phyloP scores from a whole-genome alignment of 2,113 vertebrate genomes.

The Hemiscyllium ocellatum region DNA sequence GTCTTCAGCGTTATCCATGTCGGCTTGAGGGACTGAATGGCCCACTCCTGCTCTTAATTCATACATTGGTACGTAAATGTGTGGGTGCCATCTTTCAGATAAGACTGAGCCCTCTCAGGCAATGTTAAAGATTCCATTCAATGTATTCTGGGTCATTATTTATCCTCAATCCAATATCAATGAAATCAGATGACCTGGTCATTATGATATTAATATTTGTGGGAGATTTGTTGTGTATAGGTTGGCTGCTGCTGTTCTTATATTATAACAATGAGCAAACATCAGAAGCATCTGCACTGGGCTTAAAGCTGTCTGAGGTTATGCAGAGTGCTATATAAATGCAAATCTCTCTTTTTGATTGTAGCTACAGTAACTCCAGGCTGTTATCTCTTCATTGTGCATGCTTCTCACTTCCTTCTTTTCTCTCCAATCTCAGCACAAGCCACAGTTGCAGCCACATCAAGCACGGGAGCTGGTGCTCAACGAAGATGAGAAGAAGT shows the following conservation, averaged over 20 bases:
- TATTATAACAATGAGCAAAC: not conserved
- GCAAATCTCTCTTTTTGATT: not conserved
- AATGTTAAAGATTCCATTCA: not conserved
- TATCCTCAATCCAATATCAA: not conserved
- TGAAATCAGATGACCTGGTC: not conserved
- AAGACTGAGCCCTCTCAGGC: not conserved
- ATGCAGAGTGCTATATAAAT: not conserved
- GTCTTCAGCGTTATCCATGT: too few relatives aligned
- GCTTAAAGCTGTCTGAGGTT: not conserved
- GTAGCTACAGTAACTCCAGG: too few relatives aligned
- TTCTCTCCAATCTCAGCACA: slow-evolving; percentile 44
- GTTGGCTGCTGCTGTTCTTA: not conserved
- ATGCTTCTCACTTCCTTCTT: not conserved
- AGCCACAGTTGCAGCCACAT: slow-evolving; percentile 42
- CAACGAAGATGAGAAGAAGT: slow-evolving; percentile 87
- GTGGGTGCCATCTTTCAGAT: not conserved
- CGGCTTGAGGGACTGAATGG: too few relatives aligned
- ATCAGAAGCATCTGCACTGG: not conserved
- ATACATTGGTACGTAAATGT: too few relatives aligned
- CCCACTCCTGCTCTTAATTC: too few relatives aligned
- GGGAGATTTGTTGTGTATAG: not conserved
- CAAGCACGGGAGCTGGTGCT: slow-evolving; percentile 72
- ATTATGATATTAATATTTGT: not conserved
- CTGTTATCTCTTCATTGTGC: not conserved
- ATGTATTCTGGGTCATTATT: not conserved